Evolutionary conservation across 1,140 invertebrate genomes (phyloP).

Genomic region (Mercenaria mercenaria): DNA sequence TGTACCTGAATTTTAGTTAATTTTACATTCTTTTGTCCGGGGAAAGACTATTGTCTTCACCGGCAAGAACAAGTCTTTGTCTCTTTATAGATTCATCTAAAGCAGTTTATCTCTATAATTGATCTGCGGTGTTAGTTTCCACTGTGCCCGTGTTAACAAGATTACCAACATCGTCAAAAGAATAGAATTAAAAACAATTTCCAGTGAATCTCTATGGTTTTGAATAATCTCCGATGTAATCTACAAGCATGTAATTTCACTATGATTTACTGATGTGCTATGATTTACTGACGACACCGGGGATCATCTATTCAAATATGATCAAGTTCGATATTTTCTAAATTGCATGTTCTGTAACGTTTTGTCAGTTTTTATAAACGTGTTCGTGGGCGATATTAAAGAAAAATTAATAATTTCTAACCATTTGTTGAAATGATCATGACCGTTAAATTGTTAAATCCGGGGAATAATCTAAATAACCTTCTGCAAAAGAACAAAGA

Average conservation of each 20-base stretch:
- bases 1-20: constrained; percentile 59
- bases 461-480: neutral
- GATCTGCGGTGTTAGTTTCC: constrained; percentile 50
- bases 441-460: neutral
- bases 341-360: constrained; percentile 17
- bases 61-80: constrained; percentile 41
- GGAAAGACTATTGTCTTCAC: constrained; percentile 59
- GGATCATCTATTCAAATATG: constrained; percentile 17
- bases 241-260: constrained; percentile 40
- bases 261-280: constrained; percentile 25
- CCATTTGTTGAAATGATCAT: neutral
- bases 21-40: constrained; percentile 60
- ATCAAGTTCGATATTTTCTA: constrained; percentile 26
- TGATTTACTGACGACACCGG: constrained; percentile 12
- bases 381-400: neutral
- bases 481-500: no score
- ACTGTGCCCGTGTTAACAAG: constrained; percentile 53
- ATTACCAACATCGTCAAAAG: constrained; percentile 43
- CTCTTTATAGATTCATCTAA: constrained; percentile 31
- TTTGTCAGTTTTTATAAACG: constrained; percentile 4
- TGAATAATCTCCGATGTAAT: constrained; percentile 23
- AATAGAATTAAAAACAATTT: constrained; percentile 59
- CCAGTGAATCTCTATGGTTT: constrained; percentile 18
- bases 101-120: constrained; percentile 48
- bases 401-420: neutral